Percentiles rank a stretch among this genome's conserved stretches.
Evolutionary conservation across 2,113 vertebrate genomes (phyloP).

Genomic region (Chinchilla lanigera): DNA sequence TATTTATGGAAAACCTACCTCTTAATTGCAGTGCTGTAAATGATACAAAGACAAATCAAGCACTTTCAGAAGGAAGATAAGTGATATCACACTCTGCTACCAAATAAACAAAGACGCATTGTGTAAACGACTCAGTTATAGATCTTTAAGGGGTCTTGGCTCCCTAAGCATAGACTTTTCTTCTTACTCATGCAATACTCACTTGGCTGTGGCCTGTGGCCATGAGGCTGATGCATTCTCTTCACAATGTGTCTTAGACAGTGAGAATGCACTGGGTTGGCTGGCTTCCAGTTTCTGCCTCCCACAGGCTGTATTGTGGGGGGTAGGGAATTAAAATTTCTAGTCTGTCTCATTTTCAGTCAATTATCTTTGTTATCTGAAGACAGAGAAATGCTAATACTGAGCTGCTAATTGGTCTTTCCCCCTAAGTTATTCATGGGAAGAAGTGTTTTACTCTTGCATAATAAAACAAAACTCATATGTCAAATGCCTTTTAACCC

Average conservation of each 20-base stretch:
- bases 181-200: not conserved
- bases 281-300: constrained; percentile 2
- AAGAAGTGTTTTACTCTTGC: constrained; percentile 57
- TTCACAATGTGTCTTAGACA: constrained; percentile 2
- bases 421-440: constrained; percentile 36
- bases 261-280: not conserved
- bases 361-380: constrained; percentile 48
- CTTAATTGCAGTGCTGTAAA: not conserved
- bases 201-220: not conserved
- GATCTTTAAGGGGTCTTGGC: not conserved
- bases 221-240: not conserved
- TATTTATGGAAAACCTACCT: constrained; percentile 32
- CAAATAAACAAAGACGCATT: not conserved
- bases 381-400: constrained; percentile 7
- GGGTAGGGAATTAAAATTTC: not conserved
- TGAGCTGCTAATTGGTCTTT: constrained; percentile 20
- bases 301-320: not conserved
- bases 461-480: constrained; percentile 32
- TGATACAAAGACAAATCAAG: not conserved
- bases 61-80: not conserved
- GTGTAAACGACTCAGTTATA: not conserved
- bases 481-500: constrained; percentile 37
- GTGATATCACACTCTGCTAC: not conserved
- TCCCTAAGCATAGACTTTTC: not conserved
- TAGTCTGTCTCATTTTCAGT: constrained; percentile 31